phyloP scores from a whole-genome alignment of 2,113 vertebrate species.

The Bubo blakistoni region DNA sequence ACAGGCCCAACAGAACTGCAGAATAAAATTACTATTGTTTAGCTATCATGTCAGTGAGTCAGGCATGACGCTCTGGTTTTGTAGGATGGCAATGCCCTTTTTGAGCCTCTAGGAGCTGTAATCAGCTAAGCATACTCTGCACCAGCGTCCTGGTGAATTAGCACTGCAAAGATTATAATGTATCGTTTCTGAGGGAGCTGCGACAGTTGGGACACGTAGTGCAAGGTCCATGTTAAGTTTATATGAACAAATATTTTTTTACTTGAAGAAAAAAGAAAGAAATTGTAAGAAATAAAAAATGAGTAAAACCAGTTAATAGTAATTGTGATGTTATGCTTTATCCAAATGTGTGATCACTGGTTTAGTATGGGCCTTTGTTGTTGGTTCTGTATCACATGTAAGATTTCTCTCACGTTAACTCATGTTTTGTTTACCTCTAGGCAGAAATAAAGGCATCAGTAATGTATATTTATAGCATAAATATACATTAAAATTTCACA shows the following conservation, averaged over 20 bases:
- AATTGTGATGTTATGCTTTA: neutral
- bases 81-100: neutral
- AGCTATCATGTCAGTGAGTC: neutral
- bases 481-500: neutral
- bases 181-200: neutral
- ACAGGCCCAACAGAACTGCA: neutral
- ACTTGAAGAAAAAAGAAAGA: neutral
- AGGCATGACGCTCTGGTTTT: neutral
- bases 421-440: neutral
- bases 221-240: neutral
- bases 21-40: neutral
- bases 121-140: neutral
- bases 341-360: neutral
- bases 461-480: neutral
- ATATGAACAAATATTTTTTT: neutral
- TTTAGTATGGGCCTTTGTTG: neutral
- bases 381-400: neutral
- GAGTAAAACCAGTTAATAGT: neutral
- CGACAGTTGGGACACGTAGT: neutral
- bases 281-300: neutral
- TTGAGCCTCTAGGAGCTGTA: neutral
- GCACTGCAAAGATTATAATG: neutral
- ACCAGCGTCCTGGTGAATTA: neutral
- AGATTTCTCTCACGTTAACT: neutral
- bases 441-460: neutral